These are phyloP conservation scores for Zeugodacus cucurbitae DNA, from an alignment of 1,140 invertebrate genomes.

Conservation along the genomic window DNA sequence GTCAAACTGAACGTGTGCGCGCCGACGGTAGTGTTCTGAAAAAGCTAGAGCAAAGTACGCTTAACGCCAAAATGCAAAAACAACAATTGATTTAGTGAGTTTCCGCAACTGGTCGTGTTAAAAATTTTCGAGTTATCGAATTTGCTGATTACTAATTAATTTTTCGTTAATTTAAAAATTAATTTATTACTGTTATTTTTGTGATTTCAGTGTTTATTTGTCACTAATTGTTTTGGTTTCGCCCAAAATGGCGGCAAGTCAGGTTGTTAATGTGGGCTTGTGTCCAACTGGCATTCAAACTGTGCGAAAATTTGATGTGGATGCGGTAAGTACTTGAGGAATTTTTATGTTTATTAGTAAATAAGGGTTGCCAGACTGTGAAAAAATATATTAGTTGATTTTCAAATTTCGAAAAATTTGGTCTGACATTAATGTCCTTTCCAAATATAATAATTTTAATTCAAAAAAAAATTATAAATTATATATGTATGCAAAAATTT, in stretches of 20 bases:
- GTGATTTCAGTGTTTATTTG: neutral
- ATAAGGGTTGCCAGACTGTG: neutral
- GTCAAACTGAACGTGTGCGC: neutral
- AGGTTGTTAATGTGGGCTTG: neutral
- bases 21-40: neutral
- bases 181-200: neutral
- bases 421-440: too few species aligned
- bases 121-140: too few species aligned
- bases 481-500: too few species aligned
- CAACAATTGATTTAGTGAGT: neutral
- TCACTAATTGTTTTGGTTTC: neutral
- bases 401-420: too few species aligned
- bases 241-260: neutral
- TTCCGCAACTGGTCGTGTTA: neutral
- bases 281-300: constrained; percentile 23
- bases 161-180: too few species aligned
- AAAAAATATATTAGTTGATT: too few species aligned
- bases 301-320: constrained; percentile 34
- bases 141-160: too few species aligned
- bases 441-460: too few species aligned
- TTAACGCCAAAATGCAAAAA: neutral
- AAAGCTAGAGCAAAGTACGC: neutral
- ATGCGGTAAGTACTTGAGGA: neutral
- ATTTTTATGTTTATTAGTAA: neutral
- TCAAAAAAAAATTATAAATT: too few species aligned